Percentiles rank a stretch among this genome's conserved stretches.
These are phyloP conservation scores for Xylocopa sonorina DNA, from an alignment of 1,140 invertebrate species.

Conservation along the genomic window DNA sequence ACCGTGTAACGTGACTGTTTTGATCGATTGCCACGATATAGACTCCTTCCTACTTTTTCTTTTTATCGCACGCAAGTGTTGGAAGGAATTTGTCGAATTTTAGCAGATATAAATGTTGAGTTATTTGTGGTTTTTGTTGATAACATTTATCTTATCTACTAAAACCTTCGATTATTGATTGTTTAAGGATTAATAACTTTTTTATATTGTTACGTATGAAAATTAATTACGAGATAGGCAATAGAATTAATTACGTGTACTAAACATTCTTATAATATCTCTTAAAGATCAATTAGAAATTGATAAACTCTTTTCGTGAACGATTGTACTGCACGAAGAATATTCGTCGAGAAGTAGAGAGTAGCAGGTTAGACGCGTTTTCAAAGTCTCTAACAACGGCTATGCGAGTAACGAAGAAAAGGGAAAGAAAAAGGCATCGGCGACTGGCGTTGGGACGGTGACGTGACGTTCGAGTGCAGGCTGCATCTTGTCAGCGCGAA, in stretches of 20 bases:
- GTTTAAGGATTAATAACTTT: too few species aligned
- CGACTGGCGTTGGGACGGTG: slow-evolving; percentile 52
- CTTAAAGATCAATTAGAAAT: background rate
- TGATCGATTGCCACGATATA: slow-evolving; percentile 17
- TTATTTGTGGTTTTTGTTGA: too few species aligned
- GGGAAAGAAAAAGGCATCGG: slow-evolving; percentile 54
- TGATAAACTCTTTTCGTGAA: background rate
- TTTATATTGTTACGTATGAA: too few species aligned
- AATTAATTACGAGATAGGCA: too few species aligned
- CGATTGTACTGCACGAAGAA: background rate
- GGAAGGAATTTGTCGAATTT: background rate
- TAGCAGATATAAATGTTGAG: too few species aligned
- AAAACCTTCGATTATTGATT: too few species aligned
- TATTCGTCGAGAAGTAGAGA: background rate
- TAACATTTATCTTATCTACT: too few species aligned
- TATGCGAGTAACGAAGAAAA: slow-evolving; percentile 45
- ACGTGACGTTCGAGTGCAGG: slow-evolving; percentile 59
- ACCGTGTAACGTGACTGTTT: slow-evolving; percentile 10
- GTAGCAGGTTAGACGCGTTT: background rate
- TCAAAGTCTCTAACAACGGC: background rate
- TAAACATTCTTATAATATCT: too few species aligned
- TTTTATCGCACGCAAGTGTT: background rate
- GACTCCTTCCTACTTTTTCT: too few species aligned
- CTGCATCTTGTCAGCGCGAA: slow-evolving; percentile 57
- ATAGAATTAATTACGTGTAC: too few species aligned